Percentiles rank a stretch among this genome's conserved stretches.
Conservation (phyloP, 2,888 invertebrate genomes). For the Heliconius erato region DNA sequence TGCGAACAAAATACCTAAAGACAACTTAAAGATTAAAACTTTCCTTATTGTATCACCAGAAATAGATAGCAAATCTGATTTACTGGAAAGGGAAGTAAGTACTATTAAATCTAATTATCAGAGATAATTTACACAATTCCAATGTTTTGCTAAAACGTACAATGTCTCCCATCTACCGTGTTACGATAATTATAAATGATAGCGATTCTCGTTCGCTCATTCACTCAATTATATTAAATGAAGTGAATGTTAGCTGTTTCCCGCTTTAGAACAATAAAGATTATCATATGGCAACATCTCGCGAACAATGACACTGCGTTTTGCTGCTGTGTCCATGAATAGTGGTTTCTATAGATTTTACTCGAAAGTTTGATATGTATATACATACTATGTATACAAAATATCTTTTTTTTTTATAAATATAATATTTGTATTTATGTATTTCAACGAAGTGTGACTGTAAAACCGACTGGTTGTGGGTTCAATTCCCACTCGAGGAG, state of each 20-base stretch:
- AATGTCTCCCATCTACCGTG: slow-evolving; percentile 51
- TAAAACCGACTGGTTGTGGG: no score
- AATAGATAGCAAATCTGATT: slow-evolving; percentile 22
- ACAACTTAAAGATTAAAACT: slow-evolving; percentile 4
- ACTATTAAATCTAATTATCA: slow-evolving; percentile 42
- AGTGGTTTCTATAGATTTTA: background rate
- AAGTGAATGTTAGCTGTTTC: slow-evolving; percentile 80
- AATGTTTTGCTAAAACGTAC: slow-evolving; percentile 54
- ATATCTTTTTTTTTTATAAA: no score
- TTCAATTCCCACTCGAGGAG: no score
- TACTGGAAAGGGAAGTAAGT: slow-evolving; percentile 40
- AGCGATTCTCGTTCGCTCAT: slow-evolving; percentile 81
- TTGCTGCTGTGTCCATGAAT: slow-evolving; percentile 65
- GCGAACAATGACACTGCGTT: slow-evolving; percentile 80
- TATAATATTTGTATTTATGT: no score
- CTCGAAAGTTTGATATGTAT: background rate
- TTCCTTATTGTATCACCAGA: slow-evolving; percentile 16
- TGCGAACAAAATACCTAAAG: background rate
- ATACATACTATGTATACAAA: no score
- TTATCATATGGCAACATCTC: slow-evolving; percentile 78
- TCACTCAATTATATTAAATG: slow-evolving; percentile 83
- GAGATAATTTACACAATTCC: slow-evolving; percentile 51
- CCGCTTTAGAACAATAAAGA: slow-evolving; percentile 82
- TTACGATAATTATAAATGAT: slow-evolving; percentile 79
- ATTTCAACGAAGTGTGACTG: no score